Percentiles rank a stretch among this genome's conserved stretches.
Evolutionary conservation across 2,113 vertebrate genomes (phyloP).

Genomic region (Hystrix cristata): DNA sequence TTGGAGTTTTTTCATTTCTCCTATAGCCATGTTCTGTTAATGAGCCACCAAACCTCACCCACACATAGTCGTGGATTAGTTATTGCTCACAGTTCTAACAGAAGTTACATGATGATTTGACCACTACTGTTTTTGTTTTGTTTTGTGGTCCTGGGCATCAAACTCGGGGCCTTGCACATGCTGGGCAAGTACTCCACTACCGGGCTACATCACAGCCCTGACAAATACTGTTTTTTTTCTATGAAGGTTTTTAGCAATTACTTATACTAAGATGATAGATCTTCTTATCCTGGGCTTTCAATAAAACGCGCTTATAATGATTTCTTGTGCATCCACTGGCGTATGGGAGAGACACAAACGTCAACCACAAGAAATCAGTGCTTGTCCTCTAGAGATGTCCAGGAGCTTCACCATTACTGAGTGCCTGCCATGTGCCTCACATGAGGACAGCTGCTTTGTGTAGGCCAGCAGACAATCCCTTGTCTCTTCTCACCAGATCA

Average conservation of each 20-base stretch:
- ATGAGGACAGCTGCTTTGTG: neutral
- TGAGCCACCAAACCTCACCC: neutral
- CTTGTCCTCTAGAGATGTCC: neutral
- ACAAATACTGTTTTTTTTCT: neutral
- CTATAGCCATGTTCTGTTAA: neutral
- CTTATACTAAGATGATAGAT: neutral
- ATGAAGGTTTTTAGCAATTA: slow-evolving; percentile 35
- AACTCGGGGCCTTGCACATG: neutral
- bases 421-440: neutral
- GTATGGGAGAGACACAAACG: neutral
- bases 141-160: neutral
- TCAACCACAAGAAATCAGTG: neutral
- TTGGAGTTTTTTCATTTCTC: slow-evolving; percentile 14
- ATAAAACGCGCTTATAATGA: neutral
- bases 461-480: neutral
- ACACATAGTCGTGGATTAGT: slow-evolving; percentile 2
- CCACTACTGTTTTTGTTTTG: neutral
- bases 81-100: slow-evolving; percentile 39
- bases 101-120: slow-evolving; percentile 15
- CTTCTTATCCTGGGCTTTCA: neutral
- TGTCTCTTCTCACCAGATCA: neutral
- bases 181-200: neutral
- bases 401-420: neutral
- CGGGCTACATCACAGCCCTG: neutral
- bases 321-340: neutral